phyloP scores from a whole-genome alignment of 2,797 vertebrate genomes.

The Pangasius sanitwongsei region DNA sequence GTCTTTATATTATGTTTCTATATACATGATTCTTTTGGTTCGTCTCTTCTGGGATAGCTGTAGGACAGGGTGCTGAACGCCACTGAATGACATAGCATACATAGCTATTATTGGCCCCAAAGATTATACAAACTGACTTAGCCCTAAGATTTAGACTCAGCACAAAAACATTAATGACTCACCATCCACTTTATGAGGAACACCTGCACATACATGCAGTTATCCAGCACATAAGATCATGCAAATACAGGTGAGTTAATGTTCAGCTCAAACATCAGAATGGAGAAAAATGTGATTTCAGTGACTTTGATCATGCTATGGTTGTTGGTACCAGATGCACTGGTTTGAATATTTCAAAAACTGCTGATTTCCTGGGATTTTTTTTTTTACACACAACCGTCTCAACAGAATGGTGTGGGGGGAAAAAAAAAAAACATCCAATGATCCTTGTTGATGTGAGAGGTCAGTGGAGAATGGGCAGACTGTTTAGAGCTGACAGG shows the following conservation, averaged over 20 bases:
- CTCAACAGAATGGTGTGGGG: neutral
- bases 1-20: neutral
- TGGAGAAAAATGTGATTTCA: neutral
- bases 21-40: neutral
- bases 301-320: neutral
- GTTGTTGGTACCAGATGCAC: neutral
- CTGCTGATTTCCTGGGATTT: neutral
- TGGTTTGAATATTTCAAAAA: neutral
- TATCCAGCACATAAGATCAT: neutral
- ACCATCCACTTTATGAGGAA: neutral
- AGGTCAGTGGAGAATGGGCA: neutral
- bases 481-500: neutral
- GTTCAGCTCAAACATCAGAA: neutral
- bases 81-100: neutral
- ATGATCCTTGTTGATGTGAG: neutral
- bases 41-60: neutral
- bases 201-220: neutral
- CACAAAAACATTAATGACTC: neutral
- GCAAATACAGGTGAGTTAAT: neutral
- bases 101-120: neutral
- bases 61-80: neutral
- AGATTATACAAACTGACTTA: neutral
- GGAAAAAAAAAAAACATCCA: neutral
- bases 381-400: neutral
- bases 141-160: neutral